Evolutionary conservation across 1,140 invertebrate species (phyloP).

Genomic region (Saxidomus purpurata): DNA sequence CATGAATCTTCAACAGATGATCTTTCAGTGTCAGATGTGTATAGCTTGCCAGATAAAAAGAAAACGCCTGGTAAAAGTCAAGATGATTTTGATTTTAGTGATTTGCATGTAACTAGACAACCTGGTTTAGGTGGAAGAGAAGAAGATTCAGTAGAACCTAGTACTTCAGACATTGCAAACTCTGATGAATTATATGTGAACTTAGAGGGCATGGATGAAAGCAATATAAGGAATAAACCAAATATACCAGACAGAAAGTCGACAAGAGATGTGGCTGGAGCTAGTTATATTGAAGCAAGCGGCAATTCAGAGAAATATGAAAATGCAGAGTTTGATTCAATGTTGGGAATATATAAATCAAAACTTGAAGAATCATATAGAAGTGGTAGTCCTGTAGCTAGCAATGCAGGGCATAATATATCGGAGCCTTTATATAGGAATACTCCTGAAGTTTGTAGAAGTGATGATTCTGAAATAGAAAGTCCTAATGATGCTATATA

Average conservation of each 20-base stretch:
- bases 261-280: neutral
- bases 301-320: neutral
- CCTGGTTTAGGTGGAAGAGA: neutral
- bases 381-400: neutral
- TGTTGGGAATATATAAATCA: neutral
- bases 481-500: slow-evolving; percentile 20
- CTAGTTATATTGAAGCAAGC: neutral
- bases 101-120: neutral
- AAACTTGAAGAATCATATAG: neutral
- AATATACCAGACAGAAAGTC: neutral
- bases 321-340: neutral
- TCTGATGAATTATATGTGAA: slow-evolving; percentile 33
- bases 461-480: neutral
- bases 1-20: slow-evolving; percentile 29
- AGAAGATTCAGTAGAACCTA: neutral
- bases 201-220: neutral
- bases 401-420: neutral
- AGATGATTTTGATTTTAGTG: neutral
- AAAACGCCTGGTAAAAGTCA: neutral
- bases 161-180: neutral
- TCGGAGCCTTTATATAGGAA: neutral
- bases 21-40: neutral
- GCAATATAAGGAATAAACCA: neutral
- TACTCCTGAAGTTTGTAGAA: neutral
- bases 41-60: slow-evolving; percentile 22